Evolutionary conservation across 2,797 vertebrate genomes (phyloP).

Genomic region (Pempheris klunzingeri): DNA sequence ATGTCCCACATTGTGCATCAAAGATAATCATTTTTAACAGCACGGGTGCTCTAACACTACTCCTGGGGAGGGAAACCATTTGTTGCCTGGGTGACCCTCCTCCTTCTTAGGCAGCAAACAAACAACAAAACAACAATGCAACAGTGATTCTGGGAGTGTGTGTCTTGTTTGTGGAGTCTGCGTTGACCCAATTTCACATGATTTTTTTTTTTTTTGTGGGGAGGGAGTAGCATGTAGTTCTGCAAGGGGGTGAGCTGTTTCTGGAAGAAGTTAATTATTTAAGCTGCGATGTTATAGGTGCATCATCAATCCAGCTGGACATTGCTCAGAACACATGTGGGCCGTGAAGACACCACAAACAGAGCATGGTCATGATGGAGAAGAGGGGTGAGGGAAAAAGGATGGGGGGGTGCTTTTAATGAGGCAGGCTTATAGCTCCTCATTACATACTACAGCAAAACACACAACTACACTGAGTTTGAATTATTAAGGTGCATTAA

Average conservation of each 20-base stretch:
- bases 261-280: slow-evolving; percentile 42
- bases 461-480: slow-evolving; percentile 12
- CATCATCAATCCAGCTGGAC: slow-evolving; percentile 17
- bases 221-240: neutral
- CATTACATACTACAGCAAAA: slow-evolving; percentile 2
- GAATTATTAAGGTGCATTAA: neutral
- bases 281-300: slow-evolving; percentile 30
- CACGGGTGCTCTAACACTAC: neutral
- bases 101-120: slow-evolving; percentile 12
- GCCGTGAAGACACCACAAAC: slow-evolving; percentile 10
- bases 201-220: slow-evolving; percentile 4
- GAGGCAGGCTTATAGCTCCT: slow-evolving; percentile 25
- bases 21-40: slow-evolving; percentile 1
- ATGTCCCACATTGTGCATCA: neutral
- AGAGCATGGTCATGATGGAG: slow-evolving; percentile 27
- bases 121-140: slow-evolving; percentile 12
- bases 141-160: neutral
- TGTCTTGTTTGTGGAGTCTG: slow-evolving; percentile 13
- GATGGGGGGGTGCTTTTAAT: neutral
- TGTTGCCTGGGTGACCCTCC: slow-evolving; percentile 5
- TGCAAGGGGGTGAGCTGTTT: slow-evolving; percentile 11
- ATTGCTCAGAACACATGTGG: slow-evolving; percentile 27
- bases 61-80: slow-evolving; percentile 2
- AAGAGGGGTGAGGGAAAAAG: slow-evolving; percentile 6
- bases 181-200: slow-evolving; percentile 51